Base-by-base conservation (phyloP, 1,140 invertebrate genomes). In the Mactra quadrangularis region DNA sequence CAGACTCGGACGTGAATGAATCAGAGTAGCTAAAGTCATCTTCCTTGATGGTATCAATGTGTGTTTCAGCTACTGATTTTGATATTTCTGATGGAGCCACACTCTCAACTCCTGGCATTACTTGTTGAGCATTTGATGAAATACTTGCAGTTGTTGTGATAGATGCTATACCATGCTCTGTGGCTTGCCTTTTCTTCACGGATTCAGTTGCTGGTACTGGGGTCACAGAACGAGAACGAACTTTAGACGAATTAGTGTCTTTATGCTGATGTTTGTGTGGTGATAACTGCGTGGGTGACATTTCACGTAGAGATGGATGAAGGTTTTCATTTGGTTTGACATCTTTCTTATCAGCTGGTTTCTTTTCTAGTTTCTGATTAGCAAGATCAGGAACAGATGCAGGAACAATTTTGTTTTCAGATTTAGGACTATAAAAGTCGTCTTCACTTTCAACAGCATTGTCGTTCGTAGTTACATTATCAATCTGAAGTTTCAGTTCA, bases 61-160 rank as follows among this genome's bases (percentile, higher is more conserved):
- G 35, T 9, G 45, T 62, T 35, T 77, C 75, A 2, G 75, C 62
- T 3, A 27, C 45, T 22, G 75, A 25, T 19, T 41, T 17, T 17
- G 75, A 66, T 35, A 31, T 55, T 11, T 62, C 55, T 11, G n/a
- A 19, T 27, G 22, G 41, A n/a, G 38, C 13, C 22, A 66, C 33
- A 38, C 38, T 64, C 33, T 77, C 75, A 53, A 77, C 75, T 22
- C 59, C 64, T 35, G 75, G 75, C 60, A 77, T 66, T 1, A 50
- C 53, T 55, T 47, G 60, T 22, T 7, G 19, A 2, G 47, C 75
- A 52, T 52, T 52, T 3, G 75, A 77, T 15, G 41, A 66, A 41
- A 77, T 77, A 33, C 31, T 77, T 2, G 60, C 75, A 25, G 66
- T 50, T 22, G 29, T 45, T 45, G 45, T 70, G 19, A n/a, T 29